Evolutionary conservation across 2,888 invertebrate species (phyloP).

Genomic region (Deilephila porcellus): DNA sequence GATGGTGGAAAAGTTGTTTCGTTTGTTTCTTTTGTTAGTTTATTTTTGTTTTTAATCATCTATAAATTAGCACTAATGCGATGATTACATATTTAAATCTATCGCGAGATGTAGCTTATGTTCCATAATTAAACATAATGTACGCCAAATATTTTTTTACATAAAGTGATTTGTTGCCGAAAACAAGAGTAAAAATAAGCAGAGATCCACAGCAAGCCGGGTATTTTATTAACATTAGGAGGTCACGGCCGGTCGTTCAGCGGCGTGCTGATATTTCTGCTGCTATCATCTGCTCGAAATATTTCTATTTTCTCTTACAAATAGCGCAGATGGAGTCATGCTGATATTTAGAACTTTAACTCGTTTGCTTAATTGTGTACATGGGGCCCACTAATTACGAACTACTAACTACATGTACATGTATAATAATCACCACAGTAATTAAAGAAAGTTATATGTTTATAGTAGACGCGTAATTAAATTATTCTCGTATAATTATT

Average conservation of each 20-base stretch:
- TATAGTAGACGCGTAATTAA: too few species aligned
- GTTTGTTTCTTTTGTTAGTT: background rate
- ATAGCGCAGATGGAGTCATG: constrained; percentile 22
- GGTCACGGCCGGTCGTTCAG: constrained; percentile 60
- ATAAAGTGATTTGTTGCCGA: background rate
- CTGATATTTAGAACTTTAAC: background rate
- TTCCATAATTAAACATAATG: background rate
- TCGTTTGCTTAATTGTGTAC: background rate
- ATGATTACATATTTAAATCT: background rate
- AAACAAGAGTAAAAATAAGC: constrained; percentile 7
- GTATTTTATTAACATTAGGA: constrained; percentile 37
- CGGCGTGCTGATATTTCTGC: constrained; percentile 55
- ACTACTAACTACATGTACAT: background rate
- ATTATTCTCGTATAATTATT: too few species aligned
- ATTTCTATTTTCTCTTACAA: constrained; percentile 47
- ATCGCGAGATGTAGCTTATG: background rate
- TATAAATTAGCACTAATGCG: background rate
- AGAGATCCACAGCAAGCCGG: background rate
- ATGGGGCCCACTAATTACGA: background rate
- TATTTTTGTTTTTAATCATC: background rate
- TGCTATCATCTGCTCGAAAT: constrained; percentile 54
- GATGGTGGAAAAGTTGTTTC: background rate
- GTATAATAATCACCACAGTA: too few species aligned
- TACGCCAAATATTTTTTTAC: background rate
- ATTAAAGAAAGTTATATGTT: too few species aligned